Conservation (phyloP, 2,888 invertebrate species). For the Venusia cambrica region DNA sequence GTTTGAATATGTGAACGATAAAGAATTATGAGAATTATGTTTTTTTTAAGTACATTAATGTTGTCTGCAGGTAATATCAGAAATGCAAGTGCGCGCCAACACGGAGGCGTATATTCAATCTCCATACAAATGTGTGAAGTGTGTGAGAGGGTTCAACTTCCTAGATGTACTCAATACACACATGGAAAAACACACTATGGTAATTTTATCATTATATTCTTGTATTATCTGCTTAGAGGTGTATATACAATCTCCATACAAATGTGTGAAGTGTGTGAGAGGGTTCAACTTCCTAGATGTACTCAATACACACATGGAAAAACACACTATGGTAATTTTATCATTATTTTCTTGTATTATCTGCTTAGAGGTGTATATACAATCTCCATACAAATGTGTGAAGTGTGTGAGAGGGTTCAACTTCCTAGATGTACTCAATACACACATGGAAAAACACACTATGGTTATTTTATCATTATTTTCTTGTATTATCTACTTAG, state of each 20-base stretch:
- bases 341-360: background rate
- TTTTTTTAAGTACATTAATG: no score
- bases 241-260: conserved; percentile 51
- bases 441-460: conserved; percentile 61
- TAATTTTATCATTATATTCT: conserved; percentile 26
- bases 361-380: conserved; percentile 46
- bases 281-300: conserved; percentile 74
- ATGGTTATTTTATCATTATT: conserved; percentile 36
- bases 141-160: conserved; percentile 69
- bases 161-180: conserved; percentile 62
- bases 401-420: conserved; percentile 68
- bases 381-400: conserved; percentile 59
- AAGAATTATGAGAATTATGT: no score
- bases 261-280: conserved; percentile 62
- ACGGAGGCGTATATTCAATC: conserved; percentile 48
- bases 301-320: conserved; percentile 54
- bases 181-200: conserved; percentile 58
- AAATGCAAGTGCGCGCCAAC: conserved; percentile 45
- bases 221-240: conserved; percentile 33
- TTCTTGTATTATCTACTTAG: conserved; percentile 20
- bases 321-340: conserved; percentile 50
- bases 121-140: conserved; percentile 59
- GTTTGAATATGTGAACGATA: no score
- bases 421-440: conserved; percentile 61
- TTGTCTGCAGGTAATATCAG: conserved; percentile 58